phyloP scores from a whole-genome alignment of 2,888 invertebrate species.

The Selenia dentaria region DNA sequence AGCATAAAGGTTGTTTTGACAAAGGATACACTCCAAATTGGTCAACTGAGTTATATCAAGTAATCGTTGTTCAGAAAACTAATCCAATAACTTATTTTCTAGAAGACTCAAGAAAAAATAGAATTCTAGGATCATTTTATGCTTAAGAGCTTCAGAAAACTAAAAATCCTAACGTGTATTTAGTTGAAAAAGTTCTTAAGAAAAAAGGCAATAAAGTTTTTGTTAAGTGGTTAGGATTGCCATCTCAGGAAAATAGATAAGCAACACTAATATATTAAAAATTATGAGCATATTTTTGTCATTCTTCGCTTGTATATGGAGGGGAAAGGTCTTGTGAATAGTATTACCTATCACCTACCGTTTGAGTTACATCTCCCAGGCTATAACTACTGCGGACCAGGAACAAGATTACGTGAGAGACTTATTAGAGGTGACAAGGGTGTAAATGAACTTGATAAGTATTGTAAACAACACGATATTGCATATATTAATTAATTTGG shows the following conservation, averaged over 20 bases:
- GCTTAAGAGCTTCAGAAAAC: slow-evolving; percentile 31
- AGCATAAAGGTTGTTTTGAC: slow-evolving; percentile 30
- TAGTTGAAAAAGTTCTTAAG: slow-evolving; percentile 32
- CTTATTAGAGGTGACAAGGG: too few species aligned
- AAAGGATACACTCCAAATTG: slow-evolving; percentile 44
- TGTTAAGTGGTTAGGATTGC: slow-evolving; percentile 11
- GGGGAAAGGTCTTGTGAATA: slow-evolving; percentile 15
- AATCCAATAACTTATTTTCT: slow-evolving; percentile 9
- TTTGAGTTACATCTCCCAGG: slow-evolving; percentile 39
- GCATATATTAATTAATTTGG: too few species aligned
- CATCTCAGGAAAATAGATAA: slow-evolving; percentile 3
- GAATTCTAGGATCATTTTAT: slow-evolving; percentile 14
- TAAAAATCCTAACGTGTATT: slow-evolving; percentile 37
- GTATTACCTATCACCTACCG: slow-evolving; percentile 14
- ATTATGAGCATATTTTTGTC: not conserved
- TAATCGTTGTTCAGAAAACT: slow-evolving; percentile 1
- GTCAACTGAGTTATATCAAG: slow-evolving; percentile 19
- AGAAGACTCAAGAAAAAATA: slow-evolving; percentile 2
- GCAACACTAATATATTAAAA: slow-evolving; percentile 1
- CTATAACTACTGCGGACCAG: too few species aligned
- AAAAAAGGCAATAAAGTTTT: slow-evolving; percentile 1
- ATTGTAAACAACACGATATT: too few species aligned
- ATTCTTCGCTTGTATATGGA: too few species aligned
- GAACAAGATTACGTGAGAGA: too few species aligned
- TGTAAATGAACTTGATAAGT: too few species aligned